Conservation (phyloP, 1,140 invertebrate genomes). For the Phthorimaea operculella region DNA sequence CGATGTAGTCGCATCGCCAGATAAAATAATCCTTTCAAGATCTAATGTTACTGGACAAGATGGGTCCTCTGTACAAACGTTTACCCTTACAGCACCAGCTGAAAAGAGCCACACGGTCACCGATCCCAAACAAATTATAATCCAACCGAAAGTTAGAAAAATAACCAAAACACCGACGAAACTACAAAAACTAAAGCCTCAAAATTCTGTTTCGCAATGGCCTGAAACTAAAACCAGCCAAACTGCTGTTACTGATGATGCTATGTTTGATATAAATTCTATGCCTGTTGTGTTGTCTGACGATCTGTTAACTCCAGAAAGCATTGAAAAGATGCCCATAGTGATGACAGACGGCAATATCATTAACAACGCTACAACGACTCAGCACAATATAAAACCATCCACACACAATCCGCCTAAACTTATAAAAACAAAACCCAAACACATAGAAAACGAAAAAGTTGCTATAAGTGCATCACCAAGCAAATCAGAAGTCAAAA, state of each 20-base stretch:
- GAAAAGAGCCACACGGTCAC: slow-evolving; percentile 19
- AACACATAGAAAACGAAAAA: slow-evolving; percentile 41
- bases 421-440: slow-evolving; percentile 43
- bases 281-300: slow-evolving; percentile 79
- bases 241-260: slow-evolving; percentile 57
- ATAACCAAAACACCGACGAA: slow-evolving; percentile 39
- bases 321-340: slow-evolving; percentile 75
- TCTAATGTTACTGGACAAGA: slow-evolving; percentile 39
- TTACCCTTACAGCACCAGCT: slow-evolving; percentile 54
- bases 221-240: slow-evolving; percentile 28
- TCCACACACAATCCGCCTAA: slow-evolving; percentile 28
- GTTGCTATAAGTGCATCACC: slow-evolving; percentile 24
- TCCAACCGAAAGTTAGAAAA: slow-evolving; percentile 52
- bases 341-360: slow-evolving; percentile 70
- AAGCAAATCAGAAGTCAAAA: slow-evolving; percentile 50
- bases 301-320: slow-evolving; percentile 69
- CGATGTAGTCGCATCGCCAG: slow-evolving; percentile 32
- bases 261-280: slow-evolving; percentile 77
- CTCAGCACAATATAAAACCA: too few species aligned
- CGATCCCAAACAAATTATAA: slow-evolving; percentile 47
- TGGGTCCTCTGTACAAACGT: slow-evolving; percentile 54
- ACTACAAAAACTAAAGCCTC: slow-evolving; percentile 46
- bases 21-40: slow-evolving; percentile 58
- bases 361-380: slow-evolving; percentile 29
- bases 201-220: slow-evolving; percentile 26